Conservation (phyloP, 2,888 invertebrate species). For the Sinohyriopsis cumingii region DNA sequence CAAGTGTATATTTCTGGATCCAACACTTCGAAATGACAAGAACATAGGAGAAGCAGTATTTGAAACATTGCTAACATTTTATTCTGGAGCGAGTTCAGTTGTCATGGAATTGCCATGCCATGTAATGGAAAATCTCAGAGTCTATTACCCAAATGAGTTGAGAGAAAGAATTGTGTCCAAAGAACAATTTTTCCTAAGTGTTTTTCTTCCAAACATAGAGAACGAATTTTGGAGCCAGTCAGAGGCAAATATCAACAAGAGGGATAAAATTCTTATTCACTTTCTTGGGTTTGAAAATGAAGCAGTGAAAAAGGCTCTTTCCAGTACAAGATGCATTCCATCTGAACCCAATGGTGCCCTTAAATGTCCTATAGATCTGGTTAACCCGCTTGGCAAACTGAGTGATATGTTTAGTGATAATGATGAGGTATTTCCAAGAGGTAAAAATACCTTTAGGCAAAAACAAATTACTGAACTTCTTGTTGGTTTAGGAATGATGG, state of each 20-base stretch:
- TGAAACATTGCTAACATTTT: slow-evolving; percentile 3
- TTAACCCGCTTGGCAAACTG: neutral
- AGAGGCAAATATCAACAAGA: neutral
- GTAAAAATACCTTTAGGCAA: no score
- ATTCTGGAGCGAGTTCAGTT: neutral
- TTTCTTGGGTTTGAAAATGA: no score
- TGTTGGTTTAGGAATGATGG: slow-evolving; percentile 1
- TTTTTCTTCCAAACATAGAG: slow-evolving; percentile 19
- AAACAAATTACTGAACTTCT: neutral
- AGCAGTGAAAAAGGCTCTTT: neutral
- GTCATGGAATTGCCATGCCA: neutral
- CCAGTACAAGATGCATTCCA: slow-evolving; percentile 1
- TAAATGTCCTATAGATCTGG: neutral
- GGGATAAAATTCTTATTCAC: no score
- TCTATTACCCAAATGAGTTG: neutral
- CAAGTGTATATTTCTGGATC: slow-evolving; percentile 12
- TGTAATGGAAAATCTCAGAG: neutral
- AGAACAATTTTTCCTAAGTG: slow-evolving; percentile 11
- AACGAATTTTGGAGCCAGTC: slow-evolving; percentile 4
- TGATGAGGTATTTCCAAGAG: slow-evolving; percentile 2
- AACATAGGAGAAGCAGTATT: slow-evolving; percentile 10
- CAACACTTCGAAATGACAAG: slow-evolving; percentile 5
- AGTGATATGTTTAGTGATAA: neutral
- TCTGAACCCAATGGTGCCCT: slow-evolving; percentile 1
- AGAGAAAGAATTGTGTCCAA: slow-evolving; percentile 9